phyloP scores from a whole-genome alignment of 1,140 invertebrate species.

The Drosophila setifemur region DNA sequence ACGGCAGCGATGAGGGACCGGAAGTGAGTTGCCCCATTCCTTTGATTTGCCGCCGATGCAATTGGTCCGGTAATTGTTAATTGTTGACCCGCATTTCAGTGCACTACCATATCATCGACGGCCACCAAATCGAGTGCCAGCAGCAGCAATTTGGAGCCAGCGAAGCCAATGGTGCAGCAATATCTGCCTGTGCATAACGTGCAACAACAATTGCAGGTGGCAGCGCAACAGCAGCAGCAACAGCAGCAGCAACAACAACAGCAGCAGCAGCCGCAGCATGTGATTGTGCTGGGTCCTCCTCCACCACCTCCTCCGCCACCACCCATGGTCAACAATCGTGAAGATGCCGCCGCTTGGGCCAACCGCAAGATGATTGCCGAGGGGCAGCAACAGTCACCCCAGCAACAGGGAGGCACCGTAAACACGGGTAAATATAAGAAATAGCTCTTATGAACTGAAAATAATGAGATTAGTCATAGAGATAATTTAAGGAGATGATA shows the following conservation, averaged over 20 bases:
- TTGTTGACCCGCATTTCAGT: conserved; percentile 51
- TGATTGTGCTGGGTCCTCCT: conserved; percentile 57
- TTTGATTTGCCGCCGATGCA: neutral
- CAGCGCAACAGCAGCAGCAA: conserved; percentile 35
- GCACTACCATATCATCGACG: conserved; percentile 51
- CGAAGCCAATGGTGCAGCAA: conserved; percentile 45
- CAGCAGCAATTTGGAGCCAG: conserved; percentile 36
- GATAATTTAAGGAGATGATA: too few relatives aligned
- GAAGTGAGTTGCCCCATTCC: conserved; percentile 84
- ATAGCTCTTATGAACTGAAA: neutral
- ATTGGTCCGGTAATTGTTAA: neutral
- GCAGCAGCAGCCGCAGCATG: conserved; percentile 39
- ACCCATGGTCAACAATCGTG: conserved; percentile 70
- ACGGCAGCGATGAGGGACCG: conserved; percentile 94
- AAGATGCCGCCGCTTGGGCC: conserved; percentile 74
- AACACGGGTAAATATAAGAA: conserved; percentile 36
- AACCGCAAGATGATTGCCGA: conserved; percentile 72
- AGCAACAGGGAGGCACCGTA: conserved; percentile 26
- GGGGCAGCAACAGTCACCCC: conserved; percentile 31
- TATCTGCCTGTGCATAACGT: conserved; percentile 51
- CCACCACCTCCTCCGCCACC: conserved; percentile 56
- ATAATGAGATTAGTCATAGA: too few relatives aligned
- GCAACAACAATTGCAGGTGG: conserved; percentile 51
- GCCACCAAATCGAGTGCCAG: conserved; percentile 37
- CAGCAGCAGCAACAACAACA: conserved; percentile 33